Evolutionary conservation across 2,113 vertebrate species (phyloP).

Genomic region (Urocynchramus pylzowi): DNA sequence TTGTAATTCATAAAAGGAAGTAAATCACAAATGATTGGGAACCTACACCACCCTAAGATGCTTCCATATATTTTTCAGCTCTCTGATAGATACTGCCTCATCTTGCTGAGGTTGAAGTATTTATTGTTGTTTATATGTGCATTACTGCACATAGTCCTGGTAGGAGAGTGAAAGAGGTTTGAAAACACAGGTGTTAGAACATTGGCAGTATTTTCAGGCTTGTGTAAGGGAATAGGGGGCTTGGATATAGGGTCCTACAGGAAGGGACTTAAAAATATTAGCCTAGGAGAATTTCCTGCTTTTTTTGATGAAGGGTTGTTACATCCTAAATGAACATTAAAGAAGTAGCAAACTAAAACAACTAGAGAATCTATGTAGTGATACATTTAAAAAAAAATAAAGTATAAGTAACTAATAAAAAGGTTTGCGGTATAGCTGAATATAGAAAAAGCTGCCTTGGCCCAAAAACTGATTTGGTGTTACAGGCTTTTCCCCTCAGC

Average conservation of each 20-base stretch:
- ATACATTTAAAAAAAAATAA: not conserved
- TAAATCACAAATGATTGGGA: not conserved
- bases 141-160: not conserved
- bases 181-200: not conserved
- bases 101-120: not conserved
- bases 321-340: not conserved
- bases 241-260: not conserved
- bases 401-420: not conserved
- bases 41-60: not conserved
- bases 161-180: not conserved
- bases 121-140: not conserved
- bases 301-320: not conserved
- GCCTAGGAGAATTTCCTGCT: not conserved
- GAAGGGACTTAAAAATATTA: not conserved
- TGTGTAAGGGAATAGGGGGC: rapidly evolving
- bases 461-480: not conserved
- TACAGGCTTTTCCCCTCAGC: not conserved
- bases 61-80: not conserved
- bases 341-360: not conserved
- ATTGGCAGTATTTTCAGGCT: not conserved
- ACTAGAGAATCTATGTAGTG: not conserved
- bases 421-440: not conserved
- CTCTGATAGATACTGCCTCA: not conserved
- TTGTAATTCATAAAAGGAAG: not conserved
- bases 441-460: not conserved